Base-by-base conservation (phyloP, 2,888 invertebrate species). In the Eretmocerus hayati region DNA sequence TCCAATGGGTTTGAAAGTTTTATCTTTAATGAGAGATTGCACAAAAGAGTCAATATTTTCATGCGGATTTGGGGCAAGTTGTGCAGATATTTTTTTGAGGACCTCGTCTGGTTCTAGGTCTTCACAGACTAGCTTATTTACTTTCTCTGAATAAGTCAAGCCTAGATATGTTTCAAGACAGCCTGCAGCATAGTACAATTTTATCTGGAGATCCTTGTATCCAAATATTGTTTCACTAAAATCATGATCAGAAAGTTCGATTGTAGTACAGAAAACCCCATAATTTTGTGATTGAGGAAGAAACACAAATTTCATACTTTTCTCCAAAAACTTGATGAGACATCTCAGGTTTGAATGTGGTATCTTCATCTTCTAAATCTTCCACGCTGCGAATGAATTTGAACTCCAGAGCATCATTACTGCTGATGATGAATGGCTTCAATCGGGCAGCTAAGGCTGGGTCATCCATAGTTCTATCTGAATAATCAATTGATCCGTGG, bases 241-340 rank as follows among this genome's bases (percentile, higher is more conserved):
- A 53, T 26, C 26, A 6, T 9, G 26, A 9, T 26, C 11, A 11
- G 11, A 26, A 33, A 33, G 5, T 9, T 33, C 15, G 6, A 33
- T 33, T 33, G 9, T 9, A n/a, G 9, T 9, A 9, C 13, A 30
- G 30, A 30, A 30, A 30, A 13, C 8, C 8, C 13, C 8, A 30
- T 9, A 30, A 30, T 9, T 30, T 30, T 30, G 13, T 9, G 8
- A 26, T 22, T 4, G 1, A 26, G 15, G 6, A 41, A 53, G 18
- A 41, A 18, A 20, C 5, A 9, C 5, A 9, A 30, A 53, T 22
- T 22, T 30, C 67, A 59, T 64, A 79, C 79, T 81, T 84, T 58
- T 90, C 87, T 5, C 91, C 92, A 71, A 92, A 94, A 48, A 94
- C 84, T 73, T 95, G 94, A 75, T 95, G 91, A 43, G 90, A 87